Evolutionary conservation across 1,140 invertebrate species (phyloP), one percentile per base, ranked within the genome.

Genomic region (Heliconius melpomene): DNA sequence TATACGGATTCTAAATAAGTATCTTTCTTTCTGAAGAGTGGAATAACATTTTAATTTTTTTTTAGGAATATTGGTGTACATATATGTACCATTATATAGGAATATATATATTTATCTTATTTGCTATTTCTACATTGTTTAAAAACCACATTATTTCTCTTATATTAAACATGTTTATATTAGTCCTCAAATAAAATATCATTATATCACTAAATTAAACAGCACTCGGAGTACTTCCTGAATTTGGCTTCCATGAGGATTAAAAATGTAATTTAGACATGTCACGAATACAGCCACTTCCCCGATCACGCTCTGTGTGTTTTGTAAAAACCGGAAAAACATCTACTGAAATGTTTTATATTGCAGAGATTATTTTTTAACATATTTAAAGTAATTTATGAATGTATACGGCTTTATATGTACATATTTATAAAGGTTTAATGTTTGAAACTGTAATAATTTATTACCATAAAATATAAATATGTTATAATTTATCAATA

Each of bases 271-370:
- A 74, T 74, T 23, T 26, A 40, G 36, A 38, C 70, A 72, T 72
- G 70, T 72, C 70, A 38, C 36, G 20, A 72, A 72, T 76, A 76
- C 75, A 46, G 16, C 38, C 75, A 76, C 75, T 76, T 60, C 66
- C 23, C 36, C 40, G 36, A 38, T 70, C 23, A 70, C 75, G 75
- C 54, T 76, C 75, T 23, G 57, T 29, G 36, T 76, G 40, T 40
- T 76, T 60, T 66, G 75, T 76, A 70, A 76, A 76, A 76, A 76
- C 75, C 75, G 75, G 75, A 5, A 76, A 76, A 76, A 52, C 57
- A n/a, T 66, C 57, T 57, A 57, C 75, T 29, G 38, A 75, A 75
- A 75, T 75, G 74, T 75, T 75, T 75, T 57, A 26, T 60, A 23
- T 32, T 23, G n/a, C 29, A 76, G 74, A 60, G 20, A 46, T 70